A percentile compares a stretch with the other conserved stretches of the same genome.
phyloP scores from a whole-genome alignment of 2,888 invertebrate genomes.

The Phengaris alcon region DNA sequence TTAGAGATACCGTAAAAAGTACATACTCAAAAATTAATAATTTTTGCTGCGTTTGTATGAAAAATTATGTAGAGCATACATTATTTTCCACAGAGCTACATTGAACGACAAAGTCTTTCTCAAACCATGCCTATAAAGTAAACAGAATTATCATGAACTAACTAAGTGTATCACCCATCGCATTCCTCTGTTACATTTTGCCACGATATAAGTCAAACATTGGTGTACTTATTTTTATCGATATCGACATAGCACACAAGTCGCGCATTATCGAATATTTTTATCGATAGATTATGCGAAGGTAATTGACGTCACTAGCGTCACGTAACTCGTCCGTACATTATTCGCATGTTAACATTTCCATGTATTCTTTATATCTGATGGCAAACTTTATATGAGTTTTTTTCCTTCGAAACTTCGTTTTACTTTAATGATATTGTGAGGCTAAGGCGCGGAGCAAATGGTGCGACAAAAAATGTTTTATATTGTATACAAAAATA shows the following conservation, averaged over 20 bases:
- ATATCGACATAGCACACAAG: slow-evolving; percentile 1
- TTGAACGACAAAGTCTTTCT: background rate
- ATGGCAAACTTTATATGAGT: slow-evolving; percentile 27
- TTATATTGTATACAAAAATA: background rate
- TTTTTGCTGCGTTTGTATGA: too few species aligned
- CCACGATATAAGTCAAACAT: background rate
- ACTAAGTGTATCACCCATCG: background rate
- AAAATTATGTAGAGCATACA: background rate
- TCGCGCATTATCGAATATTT: background rate
- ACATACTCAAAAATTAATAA: too few species aligned
- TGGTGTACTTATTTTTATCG: background rate
- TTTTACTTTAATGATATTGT: slow-evolving; percentile 27
- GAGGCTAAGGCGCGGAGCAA: background rate
- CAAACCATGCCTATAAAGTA: background rate
- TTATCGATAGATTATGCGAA: slow-evolving; percentile 18
- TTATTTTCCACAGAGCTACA: background rate
- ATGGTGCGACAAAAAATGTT: background rate
- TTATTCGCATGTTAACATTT: slow-evolving; percentile 28
- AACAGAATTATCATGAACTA: background rate
- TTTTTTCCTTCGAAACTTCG: slow-evolving; percentile 22
- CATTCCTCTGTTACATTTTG: background rate
- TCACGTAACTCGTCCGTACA: slow-evolving; percentile 17
- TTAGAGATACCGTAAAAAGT: too few species aligned
- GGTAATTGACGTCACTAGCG: slow-evolving; percentile 23
- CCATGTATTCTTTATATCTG: slow-evolving; percentile 22